Evolutionary conservation across 2,888 invertebrate genomes (phyloP).

Genomic region (Prenolepis imparis): DNA sequence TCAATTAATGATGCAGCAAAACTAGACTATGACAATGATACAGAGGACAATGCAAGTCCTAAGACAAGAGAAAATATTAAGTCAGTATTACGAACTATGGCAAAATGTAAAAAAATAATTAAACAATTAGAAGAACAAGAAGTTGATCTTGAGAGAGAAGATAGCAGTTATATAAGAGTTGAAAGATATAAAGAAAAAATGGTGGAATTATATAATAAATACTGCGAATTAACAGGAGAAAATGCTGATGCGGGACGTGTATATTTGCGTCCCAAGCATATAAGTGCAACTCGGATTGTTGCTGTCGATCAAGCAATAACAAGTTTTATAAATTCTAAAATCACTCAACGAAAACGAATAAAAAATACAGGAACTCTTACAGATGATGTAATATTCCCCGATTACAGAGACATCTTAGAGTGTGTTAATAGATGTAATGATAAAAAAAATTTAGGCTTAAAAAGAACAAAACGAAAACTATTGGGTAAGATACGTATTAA

Average conservation of each 20-base stretch:
- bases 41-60: not conserved
- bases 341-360: constrained; percentile 71
- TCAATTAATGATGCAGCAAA: not conserved
- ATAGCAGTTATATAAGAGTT: constrained; percentile 91
- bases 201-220: constrained; percentile 75
- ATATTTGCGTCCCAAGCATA: constrained; percentile 78
- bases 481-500: constrained; percentile 75
- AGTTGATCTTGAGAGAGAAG: constrained; percentile 92
- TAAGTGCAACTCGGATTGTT: constrained; percentile 77
- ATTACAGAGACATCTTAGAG: constrained; percentile 81
- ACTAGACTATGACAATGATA: not conserved
- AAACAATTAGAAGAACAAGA: constrained; percentile 90
- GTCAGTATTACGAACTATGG: constrained; percentile 88
- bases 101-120: constrained; percentile 90
- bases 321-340: constrained; percentile 81
- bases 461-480: constrained; percentile 60
- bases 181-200: constrained; percentile 87
- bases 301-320: constrained; percentile 81
- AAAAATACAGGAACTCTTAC: constrained; percentile 67
- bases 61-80: constrained; percentile 52
- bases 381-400: constrained; percentile 80
- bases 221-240: constrained; percentile 78
- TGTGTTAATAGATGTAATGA: constrained; percentile 79
- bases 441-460: constrained; percentile 72
- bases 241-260: constrained; percentile 76